Evolutionary conservation across 30 jellyfish, hydroid and myxozoan species (phyloP), one percentile per base, ranked within the genome.

Genomic region (Aurelia aurita complex sp. Pacific): DNA sequence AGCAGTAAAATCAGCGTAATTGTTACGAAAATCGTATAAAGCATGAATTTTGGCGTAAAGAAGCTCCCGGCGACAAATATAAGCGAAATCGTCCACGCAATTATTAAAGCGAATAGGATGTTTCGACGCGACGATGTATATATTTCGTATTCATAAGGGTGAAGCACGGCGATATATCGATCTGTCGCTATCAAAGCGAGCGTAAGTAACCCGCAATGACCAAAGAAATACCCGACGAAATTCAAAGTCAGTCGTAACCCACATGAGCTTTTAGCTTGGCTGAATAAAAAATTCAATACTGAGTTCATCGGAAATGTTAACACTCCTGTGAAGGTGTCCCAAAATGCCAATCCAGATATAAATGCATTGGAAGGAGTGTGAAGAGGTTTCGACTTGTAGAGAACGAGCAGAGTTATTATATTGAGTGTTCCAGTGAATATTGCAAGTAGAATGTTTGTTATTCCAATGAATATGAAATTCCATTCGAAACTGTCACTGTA

Each of bases 1-100:
- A 77, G 79, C 55, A 84, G 87, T 63, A 64, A 36, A 13, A 84
- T 52, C 18, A 84, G 87, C 76, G 87, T 84, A 10, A 84, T 50
- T 76, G 85, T 51, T 8, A 84, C 93, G 64, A 84, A 84, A 17
- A 84, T 74, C 54, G 93, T 71, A 64, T 84, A 84, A 7, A 84
- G 87, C 87, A 84, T 60, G 70, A 84, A 84, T 16, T 84, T 73
- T 54, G 93, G 93, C 77, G 95, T 86, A 59, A 86, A 70, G 80
- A 86, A 86, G 74, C 95, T 86, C 16, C 76, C 82, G 29, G 85
- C 81, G 29, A 76, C 89, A 54, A 76, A 75, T 10, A 60, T 73
- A 36, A 76, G 77, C 68, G 93, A 84, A 52, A 84, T 65, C 4
- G 70, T 13, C 93, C 93, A 84, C 71, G 77, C 80, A 10, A 32